A percentile compares a stretch with the other conserved stretches of the same genome.
phyloP scores from a whole-genome alignment of 2,888 invertebrate genomes.

The Alloplasta piceator region DNA sequence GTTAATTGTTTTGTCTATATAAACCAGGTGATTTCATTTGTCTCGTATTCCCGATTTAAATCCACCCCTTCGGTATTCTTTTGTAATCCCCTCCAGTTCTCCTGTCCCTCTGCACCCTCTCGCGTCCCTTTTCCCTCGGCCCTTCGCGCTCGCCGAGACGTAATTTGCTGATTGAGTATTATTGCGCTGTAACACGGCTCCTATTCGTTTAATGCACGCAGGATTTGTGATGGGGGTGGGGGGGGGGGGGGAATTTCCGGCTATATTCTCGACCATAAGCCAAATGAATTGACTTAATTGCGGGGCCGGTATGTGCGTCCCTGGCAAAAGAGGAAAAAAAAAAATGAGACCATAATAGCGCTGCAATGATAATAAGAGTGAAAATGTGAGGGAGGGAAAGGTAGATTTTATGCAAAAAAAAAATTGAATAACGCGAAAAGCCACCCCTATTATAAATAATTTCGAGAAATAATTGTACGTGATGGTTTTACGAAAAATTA shows the following conservation, averaged over 20 bases:
- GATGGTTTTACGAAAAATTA: too few relatives aligned
- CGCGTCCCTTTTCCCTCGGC: too few relatives aligned
- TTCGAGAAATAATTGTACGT: too few relatives aligned
- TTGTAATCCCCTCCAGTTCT: too few relatives aligned
- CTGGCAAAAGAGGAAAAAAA: background rate
- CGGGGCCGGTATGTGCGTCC: background rate
- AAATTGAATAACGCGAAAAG: too few relatives aligned
- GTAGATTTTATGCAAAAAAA: background rate
- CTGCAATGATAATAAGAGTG: background rate
- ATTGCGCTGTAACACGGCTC: background rate
- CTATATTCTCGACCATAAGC: background rate
- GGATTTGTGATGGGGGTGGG: background rate
- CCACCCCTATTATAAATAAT: too few relatives aligned
- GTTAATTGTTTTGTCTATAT: conserved; percentile 49
- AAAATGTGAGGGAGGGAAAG: background rate
- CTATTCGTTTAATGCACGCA: conserved; percentile 15
- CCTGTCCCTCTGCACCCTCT: too few relatives aligned
- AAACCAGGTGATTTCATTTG: conserved; percentile 2
- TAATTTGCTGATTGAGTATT: conserved; percentile 39
- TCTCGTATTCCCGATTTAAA: conserved; percentile 23
- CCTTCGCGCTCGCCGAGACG: background rate
- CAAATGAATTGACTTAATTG: background rate
- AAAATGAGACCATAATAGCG: background rate
- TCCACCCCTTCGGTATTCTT: background rate
- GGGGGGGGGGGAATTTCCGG: background rate